Evolutionary conservation across 2,113 vertebrate species (phyloP), one percentile per base, ranked within the genome.

Genomic region (Sterrhoptilus dennistouni): DNA sequence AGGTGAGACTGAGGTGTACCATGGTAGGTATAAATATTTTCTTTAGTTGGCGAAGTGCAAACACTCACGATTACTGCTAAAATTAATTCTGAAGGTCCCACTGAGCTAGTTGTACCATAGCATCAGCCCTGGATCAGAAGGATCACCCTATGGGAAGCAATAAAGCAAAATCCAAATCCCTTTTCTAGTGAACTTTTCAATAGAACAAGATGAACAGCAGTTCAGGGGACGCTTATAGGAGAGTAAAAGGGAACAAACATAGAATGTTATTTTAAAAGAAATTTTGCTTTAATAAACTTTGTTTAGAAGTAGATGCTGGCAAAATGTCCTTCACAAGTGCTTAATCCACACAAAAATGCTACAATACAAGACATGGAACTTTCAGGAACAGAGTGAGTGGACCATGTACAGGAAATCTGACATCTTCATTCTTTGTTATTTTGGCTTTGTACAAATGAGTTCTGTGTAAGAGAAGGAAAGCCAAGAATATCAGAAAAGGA

Each of bases 401-500:
- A 90, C 56, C 22, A 6, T 25, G 53, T 70, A 45, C 2, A 5
- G 80, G 57, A 83, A 93, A 53, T 36, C 33, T 70, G 52, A 66
- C 14, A 60, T 69, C 31, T 75, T 85, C 44, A 50, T 89, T 63
- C 31, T 50, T 92, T 69, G 1, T 3, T 57, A 61, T 83, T 88
- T 93, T 91, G 87, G 79, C 68, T 60, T 66, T 44, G 24, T 70
- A 82, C 76, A 80, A 88, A 95, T 93, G 78, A 90, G n/a, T 61
- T 31, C 60, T 75, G 59, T 11, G 1, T 69, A 83, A 82, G 49
- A 59, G 64, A 93, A 85, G 59, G 63, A 84, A 74, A 94, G 78
- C 87, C 91, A 94, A 91, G 78, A 92, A 79, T 82, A 93, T 84
- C 38, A 64, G 87, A 89, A 93, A 96, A 78, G 23, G 83, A 93